Percentiles rank a stretch among this genome's conserved stretches.
Conservation (phyloP, 2,888 invertebrate species). For the Nomada ruficornis region DNA sequence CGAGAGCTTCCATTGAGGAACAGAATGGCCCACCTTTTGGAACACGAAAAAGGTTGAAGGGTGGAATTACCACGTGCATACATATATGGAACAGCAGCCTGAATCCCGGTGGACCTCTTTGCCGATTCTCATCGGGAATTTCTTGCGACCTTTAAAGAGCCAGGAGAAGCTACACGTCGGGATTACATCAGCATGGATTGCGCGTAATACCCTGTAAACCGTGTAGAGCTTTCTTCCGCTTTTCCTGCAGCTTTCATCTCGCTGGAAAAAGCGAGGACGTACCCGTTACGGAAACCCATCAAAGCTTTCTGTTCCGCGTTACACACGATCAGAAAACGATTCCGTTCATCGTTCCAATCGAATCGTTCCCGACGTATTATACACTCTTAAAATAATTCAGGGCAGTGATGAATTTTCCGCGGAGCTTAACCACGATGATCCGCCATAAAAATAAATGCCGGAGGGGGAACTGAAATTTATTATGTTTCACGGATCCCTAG, state of each 20-base stretch:
- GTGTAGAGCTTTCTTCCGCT: conserved; percentile 55
- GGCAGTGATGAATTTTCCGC: not conserved
- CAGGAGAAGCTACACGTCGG: conserved; percentile 29
- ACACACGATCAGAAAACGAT: conserved; percentile 28
- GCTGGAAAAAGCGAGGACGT: conserved; percentile 19
- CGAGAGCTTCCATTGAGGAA: conserved; percentile 5
- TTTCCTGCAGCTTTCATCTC: conserved; percentile 27
- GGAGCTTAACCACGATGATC: not conserved
- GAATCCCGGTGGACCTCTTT: conserved; percentile 48
- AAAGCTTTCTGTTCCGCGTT: conserved; percentile 10
- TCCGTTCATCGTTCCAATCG: not conserved
- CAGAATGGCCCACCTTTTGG: not conserved
- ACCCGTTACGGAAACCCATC: conserved; percentile 14
- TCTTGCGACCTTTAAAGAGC: conserved; percentile 55
- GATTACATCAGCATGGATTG: conserved; percentile 59
- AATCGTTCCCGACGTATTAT: not conserved
- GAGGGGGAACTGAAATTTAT: conserved; percentile 28
- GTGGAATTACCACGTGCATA: conserved; percentile 49
- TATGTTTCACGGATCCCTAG: conserved; percentile 50
- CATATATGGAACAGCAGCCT: conserved; percentile 61
- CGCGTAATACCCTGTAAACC: conserved; percentile 62
- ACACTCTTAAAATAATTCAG: not conserved
- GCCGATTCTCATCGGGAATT: conserved; percentile 62
- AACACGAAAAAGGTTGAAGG: conserved; percentile 31
- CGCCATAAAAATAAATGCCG: not conserved